Evolutionary conservation across 2,888 invertebrate species (phyloP), one percentile per base, ranked within the genome.

Genomic region (Melangyna quadrimaculata): DNA sequence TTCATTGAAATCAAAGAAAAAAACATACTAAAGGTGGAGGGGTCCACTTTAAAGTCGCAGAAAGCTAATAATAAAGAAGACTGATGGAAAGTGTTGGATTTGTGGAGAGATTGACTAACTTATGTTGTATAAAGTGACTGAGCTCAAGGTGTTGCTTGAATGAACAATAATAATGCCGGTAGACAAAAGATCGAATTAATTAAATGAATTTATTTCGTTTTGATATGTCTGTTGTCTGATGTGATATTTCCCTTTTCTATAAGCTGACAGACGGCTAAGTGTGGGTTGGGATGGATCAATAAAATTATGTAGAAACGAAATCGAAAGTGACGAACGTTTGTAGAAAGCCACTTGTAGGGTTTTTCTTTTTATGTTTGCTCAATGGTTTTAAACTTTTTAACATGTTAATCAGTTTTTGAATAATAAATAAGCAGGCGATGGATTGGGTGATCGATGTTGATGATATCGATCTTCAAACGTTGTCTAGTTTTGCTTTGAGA

Each of bases 241-340:
- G 12, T 61, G 57, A n/a, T 43, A 17, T 27, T 53, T 55, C n/a
- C 14, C 19, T 22, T 17, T 8, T 3, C 22, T 27, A 19, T 40
- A 32, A 48, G 32, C 48, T 67, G 43, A 43, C 43, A 63, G 48
- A 14, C 27, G 24, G 27, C 7, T 55, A 53, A 35, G 61, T 24
- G 43, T 74, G 45, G 48, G 43, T 17, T 24, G 17, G 17, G 29
- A 43, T 24, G 24, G 32, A 57, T 70, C 70, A 57, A 78, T 83
- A 7, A n/a, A 12, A 24, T 57, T 35, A 57, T 57, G 12, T 9
- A 40, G 70, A 35, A 79, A 79, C 10, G 79, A 84, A 84, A 84
- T 84, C 75, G 84, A 84, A 79, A 84, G 83, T 84, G 79, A 29
- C 71, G 51, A 32, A 22, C 57, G 40, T 79, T 79, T 75, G 84